A percentile compares a stretch with the other conserved stretches of the same genome.
These are phyloP conservation scores for Sinella curviseta DNA, from an alignment of 1,140 invertebrate species.

Conservation along the genomic window DNA sequence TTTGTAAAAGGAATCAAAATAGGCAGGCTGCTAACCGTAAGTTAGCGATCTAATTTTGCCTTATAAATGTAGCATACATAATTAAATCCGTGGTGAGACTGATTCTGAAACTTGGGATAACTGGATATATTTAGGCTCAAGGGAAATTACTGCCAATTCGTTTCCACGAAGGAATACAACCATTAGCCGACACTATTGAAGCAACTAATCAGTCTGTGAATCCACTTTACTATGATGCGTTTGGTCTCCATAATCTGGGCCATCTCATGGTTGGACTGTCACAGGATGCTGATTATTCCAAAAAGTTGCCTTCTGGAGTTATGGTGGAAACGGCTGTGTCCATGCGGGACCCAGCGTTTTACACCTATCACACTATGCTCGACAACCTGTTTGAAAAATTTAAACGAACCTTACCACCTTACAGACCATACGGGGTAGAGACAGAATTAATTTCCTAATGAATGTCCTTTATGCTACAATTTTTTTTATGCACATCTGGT, in stretches of 20 bases:
- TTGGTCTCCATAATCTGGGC: constrained; percentile 22
- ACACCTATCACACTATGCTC: not conserved
- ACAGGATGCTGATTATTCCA: not conserved
- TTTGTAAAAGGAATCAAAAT: not conserved
- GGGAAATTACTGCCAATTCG: not conserved
- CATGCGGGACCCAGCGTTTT: constrained; percentile 16
- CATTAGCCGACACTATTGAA: constrained; percentile 1
- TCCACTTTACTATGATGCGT: constrained; percentile 16
- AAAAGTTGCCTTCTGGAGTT: not conserved
- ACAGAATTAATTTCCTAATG: not conserved
- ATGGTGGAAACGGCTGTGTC: not conserved
- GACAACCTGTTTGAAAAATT: constrained; percentile 23
- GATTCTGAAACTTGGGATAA: not conserved
- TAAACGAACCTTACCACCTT: constrained; percentile 15
- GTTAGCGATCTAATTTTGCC: too few species aligned
- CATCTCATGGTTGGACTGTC: not conserved
- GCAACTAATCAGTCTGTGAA: not conserved
- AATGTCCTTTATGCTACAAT: not conserved
- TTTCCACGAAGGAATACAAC: not conserved
- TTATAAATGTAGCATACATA: not conserved
- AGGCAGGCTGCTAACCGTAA: not conserved
- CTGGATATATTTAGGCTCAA: not conserved
- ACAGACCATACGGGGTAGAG: constrained; percentile 2
- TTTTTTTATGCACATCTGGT: not conserved
- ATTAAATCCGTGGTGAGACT: not conserved